phyloP scores from a whole-genome alignment of 2,113 vertebrate species.

The Dascyllus trimaculatus region DNA sequence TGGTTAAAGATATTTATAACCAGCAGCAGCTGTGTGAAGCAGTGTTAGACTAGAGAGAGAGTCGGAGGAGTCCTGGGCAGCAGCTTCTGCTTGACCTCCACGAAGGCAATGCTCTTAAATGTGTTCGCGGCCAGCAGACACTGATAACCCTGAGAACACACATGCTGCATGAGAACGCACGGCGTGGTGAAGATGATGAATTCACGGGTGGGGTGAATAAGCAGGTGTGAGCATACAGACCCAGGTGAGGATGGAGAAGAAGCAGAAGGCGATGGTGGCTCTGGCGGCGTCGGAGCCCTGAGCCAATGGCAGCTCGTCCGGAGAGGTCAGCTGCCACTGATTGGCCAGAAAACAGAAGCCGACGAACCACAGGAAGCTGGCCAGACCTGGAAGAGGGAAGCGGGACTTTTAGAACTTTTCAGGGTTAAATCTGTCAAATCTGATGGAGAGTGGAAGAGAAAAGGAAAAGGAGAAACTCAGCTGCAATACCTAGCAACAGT shows the following conservation, averaged over 20 bases:
- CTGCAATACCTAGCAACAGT: no score
- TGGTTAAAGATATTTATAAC: constrained; percentile 6
- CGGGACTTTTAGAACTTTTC: neutral
- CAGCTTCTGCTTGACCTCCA: constrained; percentile 72
- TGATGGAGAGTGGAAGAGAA: no score
- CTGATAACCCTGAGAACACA: constrained; percentile 74
- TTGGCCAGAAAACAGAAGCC: constrained; percentile 86
- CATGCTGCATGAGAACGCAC: neutral
- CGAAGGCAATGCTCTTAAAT: constrained; percentile 73
- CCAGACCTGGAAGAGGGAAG: constrained; percentile 62
- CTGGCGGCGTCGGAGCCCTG: constrained; percentile 92
- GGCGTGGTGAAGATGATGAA: neutral
- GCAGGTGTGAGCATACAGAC: constrained; percentile 75
- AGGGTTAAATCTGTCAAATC: no score
- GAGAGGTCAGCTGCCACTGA: constrained; percentile 84
- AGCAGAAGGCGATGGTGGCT: constrained; percentile 86
- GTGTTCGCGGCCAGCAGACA: constrained; percentile 69
- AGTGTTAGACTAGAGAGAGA: constrained; percentile 64
- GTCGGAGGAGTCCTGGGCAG: constrained; percentile 56
- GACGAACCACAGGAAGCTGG: constrained; percentile 85
- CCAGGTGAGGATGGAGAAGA: constrained; percentile 96
- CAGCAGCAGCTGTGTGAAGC: neutral
- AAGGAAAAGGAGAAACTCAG: no score
- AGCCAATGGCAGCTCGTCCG: constrained; percentile 78
- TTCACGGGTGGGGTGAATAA: constrained; percentile 8